Evolutionary conservation across 2,797 vertebrate genomes (phyloP), one percentile per base, ranked within the genome.

Genomic region (Epinephelus coioides): DNA sequence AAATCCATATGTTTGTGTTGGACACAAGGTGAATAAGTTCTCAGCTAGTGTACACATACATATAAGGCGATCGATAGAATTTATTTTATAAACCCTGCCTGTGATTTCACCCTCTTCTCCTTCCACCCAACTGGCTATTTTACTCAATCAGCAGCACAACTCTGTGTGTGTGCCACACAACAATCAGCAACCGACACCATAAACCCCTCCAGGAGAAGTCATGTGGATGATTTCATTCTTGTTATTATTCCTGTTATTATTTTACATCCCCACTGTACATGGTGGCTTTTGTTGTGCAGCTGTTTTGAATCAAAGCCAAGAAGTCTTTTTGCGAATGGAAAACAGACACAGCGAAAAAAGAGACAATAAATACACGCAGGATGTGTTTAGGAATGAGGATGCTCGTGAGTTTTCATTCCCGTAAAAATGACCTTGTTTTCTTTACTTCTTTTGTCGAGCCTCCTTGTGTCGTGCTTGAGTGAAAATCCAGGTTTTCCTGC

Each of bases 401-500:
- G 76, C 68, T 40, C 4, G 44, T 27, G 51, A 70, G 56, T 71
- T 82, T 34, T 85, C 47, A 62, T 73, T 82, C 54, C 67, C 4
- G 72, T 76, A 30, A 79, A 82, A 81, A 77, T 55, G 69, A 87
- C 88, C 79, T 91, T 87, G 87, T 85, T 91, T 90, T 77, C 81
- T 79, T 74, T 47, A 43, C 61, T 81, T 85, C 81, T 86, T 30
- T 84, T 87, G 83, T 89, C 54, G 69, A 76, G 73, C 62, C 88
- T 89, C 68, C 81, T 79, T 12, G 73, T 84, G 87, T 86, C 70
- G 50, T 51, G 86, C 86, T 64, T 76, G 86, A 94, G 91, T 79
- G 85, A 90, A 92, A 94, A 88, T 68, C 83, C 91, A 94, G 94
- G 91, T 91, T 92, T 92, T 88, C 92, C 92, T 74, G 91, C 89